A percentile compares a stretch with the other conserved stretches of the same genome.
These are phyloP conservation scores for Ypsolopha scabrella DNA, from an alignment of 2,888 invertebrate genomes.

Conservation along the genomic window DNA sequence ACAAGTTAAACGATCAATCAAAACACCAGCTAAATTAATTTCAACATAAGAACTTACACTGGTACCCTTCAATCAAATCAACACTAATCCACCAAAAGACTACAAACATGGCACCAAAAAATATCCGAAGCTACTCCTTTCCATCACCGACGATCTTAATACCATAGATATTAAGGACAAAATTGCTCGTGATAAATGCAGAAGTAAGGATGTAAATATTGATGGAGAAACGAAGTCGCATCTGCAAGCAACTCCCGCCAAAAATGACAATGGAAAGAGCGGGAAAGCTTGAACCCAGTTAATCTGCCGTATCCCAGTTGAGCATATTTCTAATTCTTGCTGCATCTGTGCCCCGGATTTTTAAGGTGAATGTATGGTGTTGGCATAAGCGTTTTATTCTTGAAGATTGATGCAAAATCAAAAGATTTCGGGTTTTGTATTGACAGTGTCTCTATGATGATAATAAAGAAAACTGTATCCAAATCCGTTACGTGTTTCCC, in stretches of 20 bases:
- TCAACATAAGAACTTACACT: too few relatives aligned
- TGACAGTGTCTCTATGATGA: too few relatives aligned
- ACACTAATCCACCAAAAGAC: constrained; percentile 1
- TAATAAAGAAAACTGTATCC: too few relatives aligned
- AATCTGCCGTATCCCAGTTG: constrained; percentile 26
- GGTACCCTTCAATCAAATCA: not conserved
- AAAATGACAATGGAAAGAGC: constrained; percentile 33
- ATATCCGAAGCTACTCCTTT: not conserved
- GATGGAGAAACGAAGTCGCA: not conserved
- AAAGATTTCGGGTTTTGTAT: too few relatives aligned
- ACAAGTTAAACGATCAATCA: too few relatives aligned
- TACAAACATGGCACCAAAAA: not conserved
- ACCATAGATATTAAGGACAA: not conserved
- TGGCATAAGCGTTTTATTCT: not conserved
- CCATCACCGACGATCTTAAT: not conserved
- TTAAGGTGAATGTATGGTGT: not conserved
- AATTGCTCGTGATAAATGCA: not conserved
- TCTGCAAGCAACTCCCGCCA: constrained; percentile 15
- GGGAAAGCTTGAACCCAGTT: constrained; percentile 32
- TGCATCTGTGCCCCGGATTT: constrained; percentile 35
- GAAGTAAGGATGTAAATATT: not conserved
- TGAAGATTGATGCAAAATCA: too few relatives aligned
- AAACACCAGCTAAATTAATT: too few relatives aligned
- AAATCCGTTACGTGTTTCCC: too few relatives aligned
- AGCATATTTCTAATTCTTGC: constrained; percentile 45